phyloP scores from a whole-genome alignment of 2,888 invertebrate species.

The Coelinius sp. region DNA sequence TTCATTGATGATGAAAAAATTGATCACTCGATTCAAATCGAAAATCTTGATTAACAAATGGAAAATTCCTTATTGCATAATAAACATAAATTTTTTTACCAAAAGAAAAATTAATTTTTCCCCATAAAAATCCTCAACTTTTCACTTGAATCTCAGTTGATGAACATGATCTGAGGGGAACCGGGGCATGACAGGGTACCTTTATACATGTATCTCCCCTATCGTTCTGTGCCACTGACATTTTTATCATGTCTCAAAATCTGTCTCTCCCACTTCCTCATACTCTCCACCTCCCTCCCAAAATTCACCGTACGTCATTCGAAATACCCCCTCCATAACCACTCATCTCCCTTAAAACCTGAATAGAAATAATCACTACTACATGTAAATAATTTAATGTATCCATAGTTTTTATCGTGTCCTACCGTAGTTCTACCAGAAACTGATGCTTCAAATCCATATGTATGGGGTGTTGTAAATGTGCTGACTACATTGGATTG shows the following conservation, averaged over 20 bases:
- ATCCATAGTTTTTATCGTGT: constrained; percentile 25
- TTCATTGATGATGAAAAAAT: too few relatives aligned
- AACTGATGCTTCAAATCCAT: constrained; percentile 56
- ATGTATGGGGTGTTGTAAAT: constrained; percentile 67
- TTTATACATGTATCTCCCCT: too few relatives aligned
- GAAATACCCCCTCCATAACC: not conserved
- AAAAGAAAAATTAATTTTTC: not conserved
- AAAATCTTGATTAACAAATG: too few relatives aligned
- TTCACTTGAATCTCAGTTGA: not conserved
- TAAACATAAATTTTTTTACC: too few relatives aligned
- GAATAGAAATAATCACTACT: not conserved
- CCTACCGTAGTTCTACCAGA: constrained; percentile 9
- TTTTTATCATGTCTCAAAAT: too few relatives aligned
- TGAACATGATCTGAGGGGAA: too few relatives aligned
- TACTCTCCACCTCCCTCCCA: not conserved
- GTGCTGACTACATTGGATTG: constrained; percentile 69
- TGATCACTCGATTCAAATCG: too few relatives aligned
- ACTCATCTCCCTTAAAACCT: not conserved
- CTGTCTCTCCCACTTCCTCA: not conserved
- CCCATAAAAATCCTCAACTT: not conserved
- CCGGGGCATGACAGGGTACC: too few relatives aligned
- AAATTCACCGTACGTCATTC: not conserved
- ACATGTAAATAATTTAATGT: constrained; percentile 17
- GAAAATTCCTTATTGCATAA: too few relatives aligned
- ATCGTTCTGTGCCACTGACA: too few relatives aligned